Evolutionary conservation across 2,888 invertebrate genomes (phyloP).

Genomic region (Drosophila algonquin): DNA sequence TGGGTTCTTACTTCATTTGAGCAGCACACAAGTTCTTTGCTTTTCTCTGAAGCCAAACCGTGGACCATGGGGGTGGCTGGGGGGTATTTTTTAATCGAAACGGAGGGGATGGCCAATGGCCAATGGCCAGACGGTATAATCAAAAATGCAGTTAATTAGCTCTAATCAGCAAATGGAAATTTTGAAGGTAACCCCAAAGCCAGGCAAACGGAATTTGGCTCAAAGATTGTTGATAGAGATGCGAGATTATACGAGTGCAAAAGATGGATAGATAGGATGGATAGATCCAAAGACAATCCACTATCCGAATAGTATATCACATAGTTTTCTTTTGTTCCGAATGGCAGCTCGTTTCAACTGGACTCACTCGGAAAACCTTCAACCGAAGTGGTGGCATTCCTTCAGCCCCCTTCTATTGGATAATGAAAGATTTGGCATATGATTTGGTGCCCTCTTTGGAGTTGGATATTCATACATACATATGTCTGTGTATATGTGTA

Average conservation of each 20-base stretch:
- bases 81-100: no score
- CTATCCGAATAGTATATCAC: no score
- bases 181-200: conserved; percentile 1
- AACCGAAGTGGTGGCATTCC: no score
- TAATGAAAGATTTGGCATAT: not conserved
- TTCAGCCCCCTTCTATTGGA: no score
- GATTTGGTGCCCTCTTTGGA: not conserved
- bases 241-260: not conserved
- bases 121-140: not conserved
- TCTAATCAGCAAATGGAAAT: conserved; percentile 23
- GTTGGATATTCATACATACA: no score
- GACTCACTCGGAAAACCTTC: no score
- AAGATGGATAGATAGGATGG: not conserved
- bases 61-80: not conserved
- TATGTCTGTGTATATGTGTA: no score
- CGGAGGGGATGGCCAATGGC: not conserved
- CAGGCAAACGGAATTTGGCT: no score
- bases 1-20: conserved; percentile 69
- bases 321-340: no score
- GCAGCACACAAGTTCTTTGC: conserved; percentile 51
- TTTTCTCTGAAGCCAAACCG: not conserved
- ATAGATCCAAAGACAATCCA: not conserved
- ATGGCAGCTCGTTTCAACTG: no score
- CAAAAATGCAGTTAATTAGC: conserved; percentile 36
- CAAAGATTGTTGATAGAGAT: no score